Percentiles rank a stretch among this genome's conserved stretches.
Evolutionary conservation across 2,797 vertebrate species (phyloP).

Genomic region (Steatocranus sp.): DNA sequence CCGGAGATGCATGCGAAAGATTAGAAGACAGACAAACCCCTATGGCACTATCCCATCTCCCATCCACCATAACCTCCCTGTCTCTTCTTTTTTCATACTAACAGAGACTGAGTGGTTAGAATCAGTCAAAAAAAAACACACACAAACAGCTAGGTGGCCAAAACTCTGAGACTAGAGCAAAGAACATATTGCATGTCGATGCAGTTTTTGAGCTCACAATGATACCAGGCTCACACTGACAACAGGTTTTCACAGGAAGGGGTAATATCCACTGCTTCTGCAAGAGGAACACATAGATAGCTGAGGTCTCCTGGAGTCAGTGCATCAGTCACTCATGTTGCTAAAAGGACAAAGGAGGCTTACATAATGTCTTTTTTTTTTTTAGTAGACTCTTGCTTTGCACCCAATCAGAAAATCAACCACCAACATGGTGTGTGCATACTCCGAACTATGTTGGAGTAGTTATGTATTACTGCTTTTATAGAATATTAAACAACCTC

Average conservation of each 20-base stretch:
- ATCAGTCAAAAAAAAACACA: slow-evolving; percentile 7
- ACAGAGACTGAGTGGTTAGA: slow-evolving; percentile 4
- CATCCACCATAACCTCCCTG: neutral
- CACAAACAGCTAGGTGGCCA: neutral
- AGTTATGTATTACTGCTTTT: neutral
- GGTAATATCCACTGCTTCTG: slow-evolving; percentile 13
- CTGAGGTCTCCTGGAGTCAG: neutral
- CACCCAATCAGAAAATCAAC: neutral
- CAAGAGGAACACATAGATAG: slow-evolving; percentile 15
- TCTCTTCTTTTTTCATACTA: neutral
- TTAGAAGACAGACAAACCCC: slow-evolving; percentile 9
- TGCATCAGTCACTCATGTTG: neutral
- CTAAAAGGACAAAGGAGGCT: neutral
- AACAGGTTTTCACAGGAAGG: slow-evolving; percentile 3
- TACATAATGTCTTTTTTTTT: neutral
- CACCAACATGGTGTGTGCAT: neutral
- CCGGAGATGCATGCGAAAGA: neutral
- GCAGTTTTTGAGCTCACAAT: slow-evolving; percentile 17
- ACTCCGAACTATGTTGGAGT: neutral
- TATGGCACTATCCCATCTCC: slow-evolving; percentile 9
- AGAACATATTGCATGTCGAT: slow-evolving; percentile 39
- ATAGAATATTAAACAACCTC: neutral
- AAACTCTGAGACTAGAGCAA: slow-evolving; percentile 6
- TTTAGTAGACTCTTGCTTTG: neutral
- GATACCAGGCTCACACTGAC: slow-evolving; percentile 17